Conservation (phyloP, 1,140 invertebrate species). For the Drosophila arizonae region DNA sequence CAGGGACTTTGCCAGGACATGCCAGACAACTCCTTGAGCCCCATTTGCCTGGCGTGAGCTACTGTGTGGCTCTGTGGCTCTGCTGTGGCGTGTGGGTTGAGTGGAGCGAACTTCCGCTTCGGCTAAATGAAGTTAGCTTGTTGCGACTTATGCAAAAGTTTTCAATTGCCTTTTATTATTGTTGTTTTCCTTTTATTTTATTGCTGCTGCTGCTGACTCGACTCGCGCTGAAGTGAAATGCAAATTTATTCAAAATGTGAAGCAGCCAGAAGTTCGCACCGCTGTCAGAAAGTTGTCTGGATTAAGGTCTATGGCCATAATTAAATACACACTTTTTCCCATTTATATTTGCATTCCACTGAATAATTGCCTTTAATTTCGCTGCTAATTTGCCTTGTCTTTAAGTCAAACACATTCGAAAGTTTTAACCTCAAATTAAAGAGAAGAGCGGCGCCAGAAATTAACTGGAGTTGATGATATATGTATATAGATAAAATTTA, state of each 20-base stretch:
- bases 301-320: constrained; percentile 58
- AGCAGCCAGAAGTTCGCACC: constrained; percentile 55
- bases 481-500: too few species aligned
- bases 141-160: constrained; percentile 76
- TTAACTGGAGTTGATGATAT: not conserved
- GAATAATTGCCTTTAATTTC: constrained; percentile 63
- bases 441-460: not conserved
- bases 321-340: constrained; percentile 68
- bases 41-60: not conserved
- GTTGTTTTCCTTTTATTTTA: constrained; percentile 52
- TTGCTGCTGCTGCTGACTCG: constrained; percentile 28
- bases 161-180: constrained; percentile 75
- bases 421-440: constrained; percentile 2
- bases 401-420: not conserved
- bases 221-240: constrained; percentile 64
- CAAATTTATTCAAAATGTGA: constrained; percentile 77
- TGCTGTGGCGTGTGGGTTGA: not conserved
- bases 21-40: constrained; percentile 7
- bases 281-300: constrained; percentile 47
- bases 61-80: not conserved
- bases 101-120: constrained; percentile 50
- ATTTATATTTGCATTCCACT: constrained; percentile 68
- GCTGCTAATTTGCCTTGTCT: constrained; percentile 44
- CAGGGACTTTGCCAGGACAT: constrained; percentile 10
- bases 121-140: constrained; percentile 71